phyloP scores from a whole-genome alignment of 2,888 invertebrate genomes.

The Agrotis ipsilon region DNA sequence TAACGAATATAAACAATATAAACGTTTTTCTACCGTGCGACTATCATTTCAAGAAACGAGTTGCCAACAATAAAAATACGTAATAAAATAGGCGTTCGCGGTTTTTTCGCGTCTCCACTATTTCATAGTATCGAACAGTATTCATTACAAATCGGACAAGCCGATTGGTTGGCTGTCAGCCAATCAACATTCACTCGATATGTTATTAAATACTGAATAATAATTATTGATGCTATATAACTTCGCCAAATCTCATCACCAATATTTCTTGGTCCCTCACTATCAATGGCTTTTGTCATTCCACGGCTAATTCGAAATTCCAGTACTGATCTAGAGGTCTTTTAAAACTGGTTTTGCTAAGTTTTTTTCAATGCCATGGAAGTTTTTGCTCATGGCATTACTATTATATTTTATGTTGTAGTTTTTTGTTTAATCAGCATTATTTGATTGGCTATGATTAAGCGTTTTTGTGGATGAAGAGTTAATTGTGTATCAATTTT shows the following conservation, averaged over 20 bases:
- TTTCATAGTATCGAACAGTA: constrained; percentile 70
- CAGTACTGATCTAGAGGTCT: constrained; percentile 57
- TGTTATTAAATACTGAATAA: constrained; percentile 80
- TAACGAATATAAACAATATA: constrained; percentile 29
- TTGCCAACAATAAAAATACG: constrained; percentile 52
- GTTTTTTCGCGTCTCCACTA: constrained; percentile 74
- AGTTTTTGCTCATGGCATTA: constrained; percentile 64
- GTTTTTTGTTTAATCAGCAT: constrained; percentile 52
- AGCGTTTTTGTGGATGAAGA: constrained; percentile 18
- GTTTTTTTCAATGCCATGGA: constrained; percentile 63
- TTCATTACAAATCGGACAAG: constrained; percentile 79
- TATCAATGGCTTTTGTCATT: constrained; percentile 63
- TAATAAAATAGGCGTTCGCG: constrained; percentile 47
- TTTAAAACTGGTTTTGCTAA: constrained; percentile 57
- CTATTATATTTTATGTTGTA: constrained; percentile 48
- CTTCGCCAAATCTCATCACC: constrained; percentile 71
- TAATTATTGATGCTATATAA: constrained; percentile 65
- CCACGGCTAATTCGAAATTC: constrained; percentile 30
- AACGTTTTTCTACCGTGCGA: constrained; percentile 42
- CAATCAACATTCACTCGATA: constrained; percentile 75
- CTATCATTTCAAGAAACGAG: constrained; percentile 44
- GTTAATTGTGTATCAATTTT: constrained; percentile 37
- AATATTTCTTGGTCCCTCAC: constrained; percentile 64
- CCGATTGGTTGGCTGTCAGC: constrained; percentile 80
- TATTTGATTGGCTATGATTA: constrained; percentile 48